Conservation (phyloP, 1,140 invertebrate genomes). For the Drosophila santomea region DNA sequence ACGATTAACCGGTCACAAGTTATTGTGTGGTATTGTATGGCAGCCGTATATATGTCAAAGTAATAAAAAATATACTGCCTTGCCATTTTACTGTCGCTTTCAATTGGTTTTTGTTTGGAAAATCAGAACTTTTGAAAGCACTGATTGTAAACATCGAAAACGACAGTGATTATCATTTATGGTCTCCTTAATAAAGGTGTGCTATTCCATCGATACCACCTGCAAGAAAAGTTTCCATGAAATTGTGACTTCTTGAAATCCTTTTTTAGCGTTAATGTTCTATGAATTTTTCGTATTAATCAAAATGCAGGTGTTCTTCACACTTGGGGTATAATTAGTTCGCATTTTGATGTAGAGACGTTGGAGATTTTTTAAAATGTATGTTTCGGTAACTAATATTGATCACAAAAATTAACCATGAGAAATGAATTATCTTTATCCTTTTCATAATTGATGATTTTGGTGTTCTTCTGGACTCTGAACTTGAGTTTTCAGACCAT, state of each 20-base stretch:
- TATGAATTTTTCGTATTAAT: too few species aligned
- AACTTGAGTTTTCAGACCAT: too few species aligned
- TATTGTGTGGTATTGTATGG: conserved; percentile 23
- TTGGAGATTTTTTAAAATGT: not conserved
- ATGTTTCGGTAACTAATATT: not conserved
- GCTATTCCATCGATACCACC: not conserved
- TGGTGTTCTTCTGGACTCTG: too few species aligned
- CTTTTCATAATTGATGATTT: too few species aligned
- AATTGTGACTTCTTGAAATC: not conserved
- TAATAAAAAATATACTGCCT: conserved; percentile 12
- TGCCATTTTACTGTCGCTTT: not conserved
- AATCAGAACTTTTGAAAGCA: conserved; percentile 24
- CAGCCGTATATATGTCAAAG: conserved; percentile 34
- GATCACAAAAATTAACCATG: too few species aligned
- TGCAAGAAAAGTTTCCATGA: conserved; percentile 20
- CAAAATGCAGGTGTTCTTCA: too few species aligned
- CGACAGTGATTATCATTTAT: conserved; percentile 31
- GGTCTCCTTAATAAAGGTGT: not conserved
- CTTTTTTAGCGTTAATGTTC: too few species aligned
- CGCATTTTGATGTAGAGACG: too few species aligned
- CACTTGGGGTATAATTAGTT: too few species aligned
- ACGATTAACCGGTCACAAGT: conserved; percentile 24
- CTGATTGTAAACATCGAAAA: conserved; percentile 8
- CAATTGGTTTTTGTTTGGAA: conserved; percentile 13
- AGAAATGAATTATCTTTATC: too few species aligned